phyloP scores from a whole-genome alignment of 2,888 invertebrate species.

The Spicauda simplicius region DNA sequence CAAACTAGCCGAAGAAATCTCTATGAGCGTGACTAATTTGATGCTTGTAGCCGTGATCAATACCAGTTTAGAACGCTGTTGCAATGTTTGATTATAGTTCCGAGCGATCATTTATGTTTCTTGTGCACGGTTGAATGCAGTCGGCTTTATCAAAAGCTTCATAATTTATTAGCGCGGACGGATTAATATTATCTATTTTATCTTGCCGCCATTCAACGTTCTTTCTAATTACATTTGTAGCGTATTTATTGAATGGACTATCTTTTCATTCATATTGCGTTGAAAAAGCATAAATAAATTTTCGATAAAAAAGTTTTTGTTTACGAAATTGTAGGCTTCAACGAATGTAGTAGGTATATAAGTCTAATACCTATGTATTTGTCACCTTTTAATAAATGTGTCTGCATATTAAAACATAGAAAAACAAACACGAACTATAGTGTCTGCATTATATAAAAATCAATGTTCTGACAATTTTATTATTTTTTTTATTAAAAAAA shows the following conservation, averaged over 20 bases:
- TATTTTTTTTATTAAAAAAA: too few species aligned
- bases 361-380: too few species aligned
- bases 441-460: not conserved
- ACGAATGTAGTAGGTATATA: not conserved
- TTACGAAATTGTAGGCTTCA: not conserved
- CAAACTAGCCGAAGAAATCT: slow-evolving; percentile 18
- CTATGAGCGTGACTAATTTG: slow-evolving; percentile 32
- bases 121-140: slow-evolving; percentile 56
- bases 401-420: too few species aligned
- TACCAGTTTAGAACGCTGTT: slow-evolving; percentile 42
- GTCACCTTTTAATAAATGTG: too few species aligned
- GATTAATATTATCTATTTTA: slow-evolving; percentile 59
- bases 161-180: slow-evolving; percentile 67
- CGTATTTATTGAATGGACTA: slow-evolving; percentile 29
- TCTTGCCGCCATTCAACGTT: slow-evolving; percentile 54
- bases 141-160: slow-evolving; percentile 68
- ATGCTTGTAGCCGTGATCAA: slow-evolving; percentile 27
- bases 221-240: slow-evolving; percentile 38
- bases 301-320: not conserved
- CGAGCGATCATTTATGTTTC: slow-evolving; percentile 60
- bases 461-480: not conserved
- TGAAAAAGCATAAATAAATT: not conserved
- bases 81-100: slow-evolving; percentile 50
- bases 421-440: too few species aligned
- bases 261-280: slow-evolving; percentile 22